Base-by-base conservation (phyloP, 2,113 vertebrate genomes). In the Rattus norvegicus region DNA sequence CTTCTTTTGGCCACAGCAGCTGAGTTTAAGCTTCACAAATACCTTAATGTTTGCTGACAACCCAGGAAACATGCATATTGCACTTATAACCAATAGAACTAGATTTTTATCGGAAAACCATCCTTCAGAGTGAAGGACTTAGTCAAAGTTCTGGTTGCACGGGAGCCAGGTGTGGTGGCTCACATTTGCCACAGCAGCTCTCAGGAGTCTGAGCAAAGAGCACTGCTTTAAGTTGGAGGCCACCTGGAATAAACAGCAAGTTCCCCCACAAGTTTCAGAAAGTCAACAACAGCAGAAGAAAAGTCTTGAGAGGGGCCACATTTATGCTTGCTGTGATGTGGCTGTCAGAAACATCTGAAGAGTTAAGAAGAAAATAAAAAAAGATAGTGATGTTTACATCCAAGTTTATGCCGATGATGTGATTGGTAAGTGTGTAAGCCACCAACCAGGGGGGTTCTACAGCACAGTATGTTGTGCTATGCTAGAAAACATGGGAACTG, bases 401-500 rank as follows among this genome's bases (percentile, higher is more conserved):
- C 56, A 65, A 26, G 30, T 79, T 75, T 67, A 10, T 69, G n/a
- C 24, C 30, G 13, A 24, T 7, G 24, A 49, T 72, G 16, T 87
- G 12, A 30, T 49, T 75, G 72, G 19, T 39, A 47, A 30, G 56
- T 26, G 43, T 76, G 33, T 16, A 43, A 7, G 16, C 56, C 39
- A 20, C 67, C 4, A 17, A 39, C 11, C 14, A 2, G n/a, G 49
- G 59, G 3, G 7, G 52, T 24, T 70, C 36, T 69, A 39, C 67
- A 92, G 49, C 22, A 69, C 52, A 28, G 61, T 56, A 17, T 26
- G 24, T 72, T 56, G 2, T 30, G 5, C 7, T 30, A 7, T 43
- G 7, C 20, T 2, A 0, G 4, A 0, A 2, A 52, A 75, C 11
- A 5, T 80, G 43, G 7, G 6, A 91, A 39, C 17, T 69, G 1